A percentile compares a stretch with the other conserved stretches of the same genome.
Evolutionary conservation across 2,888 invertebrate species (phyloP).

Genomic region (Ormia ochracea): DNA sequence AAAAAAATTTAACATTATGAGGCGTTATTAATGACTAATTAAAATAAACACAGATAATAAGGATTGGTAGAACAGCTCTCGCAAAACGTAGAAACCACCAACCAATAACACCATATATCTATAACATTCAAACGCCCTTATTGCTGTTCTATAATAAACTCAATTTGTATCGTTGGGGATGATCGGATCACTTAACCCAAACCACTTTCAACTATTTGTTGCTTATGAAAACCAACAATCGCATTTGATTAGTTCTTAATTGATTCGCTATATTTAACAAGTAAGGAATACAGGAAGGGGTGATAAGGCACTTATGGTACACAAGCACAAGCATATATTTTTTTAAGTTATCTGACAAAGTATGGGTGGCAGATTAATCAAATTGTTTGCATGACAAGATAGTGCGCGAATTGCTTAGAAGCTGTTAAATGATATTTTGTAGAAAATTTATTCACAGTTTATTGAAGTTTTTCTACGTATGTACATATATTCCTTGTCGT

Average conservation of each 20-base stretch:
- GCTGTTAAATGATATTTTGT: too few relatives aligned
- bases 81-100: conserved; percentile 17
- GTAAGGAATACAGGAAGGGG: not conserved
- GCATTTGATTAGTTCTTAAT: conserved; percentile 37
- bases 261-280: conserved; percentile 6
- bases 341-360: not conserved
- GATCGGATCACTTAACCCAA: conserved; percentile 14
- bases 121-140: conserved; percentile 31
- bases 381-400: too few relatives aligned
- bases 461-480: too few relatives aligned
- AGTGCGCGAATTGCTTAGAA: too few relatives aligned
- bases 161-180: conserved; percentile 8
- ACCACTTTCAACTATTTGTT: conserved; percentile 38
- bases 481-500: too few relatives aligned
- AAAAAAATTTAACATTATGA: not conserved
- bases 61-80: conserved; percentile 45
- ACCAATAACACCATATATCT: not conserved
- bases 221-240: conserved; percentile 20
- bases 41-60: conserved; percentile 47
- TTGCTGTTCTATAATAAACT: not conserved
- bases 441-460: too few relatives aligned
- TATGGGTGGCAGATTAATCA: not conserved
- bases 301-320: not conserved
- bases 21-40: conserved; percentile 49
- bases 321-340: too few relatives aligned